Conservation (phyloP, 2,113 vertebrate species). For the Elephantulus edwardii region DNA sequence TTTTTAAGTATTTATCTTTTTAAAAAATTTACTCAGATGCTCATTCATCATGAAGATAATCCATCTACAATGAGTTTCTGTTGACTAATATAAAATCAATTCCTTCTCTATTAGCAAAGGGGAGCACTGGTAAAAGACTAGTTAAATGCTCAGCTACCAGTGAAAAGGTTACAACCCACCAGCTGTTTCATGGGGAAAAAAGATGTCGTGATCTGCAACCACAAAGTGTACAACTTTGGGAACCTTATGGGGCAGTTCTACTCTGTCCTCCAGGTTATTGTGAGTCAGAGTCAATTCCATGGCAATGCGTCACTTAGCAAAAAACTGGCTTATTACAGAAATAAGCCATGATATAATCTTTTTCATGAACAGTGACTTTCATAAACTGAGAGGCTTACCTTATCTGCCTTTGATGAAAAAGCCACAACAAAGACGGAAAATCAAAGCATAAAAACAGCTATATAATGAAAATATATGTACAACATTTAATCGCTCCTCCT, state of each 20-base stretch:
- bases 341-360: background rate
- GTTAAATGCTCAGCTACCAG: background rate
- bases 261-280: no score
- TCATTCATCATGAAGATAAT: slow-evolving; percentile 12
- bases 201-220: background rate
- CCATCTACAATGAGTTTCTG: background rate
- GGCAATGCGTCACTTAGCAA: background rate
- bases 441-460: background rate
- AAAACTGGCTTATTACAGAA: background rate
- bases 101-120: background rate
- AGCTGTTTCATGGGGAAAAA: background rate
- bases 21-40: slow-evolving; percentile 20
- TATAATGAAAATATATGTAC: background rate
- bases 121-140: background rate
- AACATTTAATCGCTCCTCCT: background rate
- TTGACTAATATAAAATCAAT: slow-evolving; percentile 17
- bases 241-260: background rate
- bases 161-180: background rate
- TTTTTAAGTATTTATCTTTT: slow-evolving; percentile 25
- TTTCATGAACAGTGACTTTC: slow-evolving; percentile 9
- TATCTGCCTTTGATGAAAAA: slow-evolving; percentile 26
- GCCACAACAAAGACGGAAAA: background rate
- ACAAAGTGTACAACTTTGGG: background rate
- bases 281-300: background rate
- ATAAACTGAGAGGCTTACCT: background rate